Percentiles rank a stretch among this genome's conserved stretches.
Evolutionary conservation across 2,797 vertebrate species (phyloP).

Genomic region (Lates japonicus): DNA sequence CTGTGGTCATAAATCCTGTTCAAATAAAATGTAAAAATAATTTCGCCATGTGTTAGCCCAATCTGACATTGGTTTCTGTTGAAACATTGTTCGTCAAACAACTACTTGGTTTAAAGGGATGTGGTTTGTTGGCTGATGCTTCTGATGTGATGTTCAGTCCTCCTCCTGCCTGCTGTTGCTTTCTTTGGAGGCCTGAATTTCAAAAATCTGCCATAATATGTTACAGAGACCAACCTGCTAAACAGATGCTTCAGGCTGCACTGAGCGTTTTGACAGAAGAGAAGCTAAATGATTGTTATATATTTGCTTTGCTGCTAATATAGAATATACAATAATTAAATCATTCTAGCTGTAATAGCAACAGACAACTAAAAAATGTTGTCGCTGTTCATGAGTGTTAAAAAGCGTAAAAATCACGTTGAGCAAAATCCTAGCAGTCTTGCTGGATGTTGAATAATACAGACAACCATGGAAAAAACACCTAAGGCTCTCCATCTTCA

Average conservation of each 20-base stretch:
- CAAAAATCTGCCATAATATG: background rate
- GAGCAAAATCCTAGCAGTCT: too few species aligned
- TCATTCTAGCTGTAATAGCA: background rate
- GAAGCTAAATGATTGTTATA: background rate
- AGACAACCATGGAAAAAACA: too few species aligned
- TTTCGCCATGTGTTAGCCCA: too few species aligned
- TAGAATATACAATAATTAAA: background rate
- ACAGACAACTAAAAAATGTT: too few species aligned
- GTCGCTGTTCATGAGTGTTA: background rate
- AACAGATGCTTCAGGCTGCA: conserved; percentile 33
- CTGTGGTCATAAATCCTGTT: background rate
- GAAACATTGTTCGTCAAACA: background rate
- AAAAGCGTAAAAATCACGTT: background rate
- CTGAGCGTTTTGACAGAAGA: background rate
- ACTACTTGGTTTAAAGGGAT: background rate
- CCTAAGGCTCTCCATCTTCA: too few species aligned
- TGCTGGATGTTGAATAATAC: too few species aligned
- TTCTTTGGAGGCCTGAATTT: background rate
- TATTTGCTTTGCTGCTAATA: background rate
- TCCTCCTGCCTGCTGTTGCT: background rate
- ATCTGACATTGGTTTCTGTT: background rate
- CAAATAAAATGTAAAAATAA: background rate
- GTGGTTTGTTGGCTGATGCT: background rate
- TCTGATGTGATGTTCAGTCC: background rate
- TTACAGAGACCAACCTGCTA: conserved; percentile 17